A percentile compares a stretch with the other conserved stretches of the same genome.
Conservation (phyloP, 2,888 invertebrate species). For the Synergus japonicus region DNA sequence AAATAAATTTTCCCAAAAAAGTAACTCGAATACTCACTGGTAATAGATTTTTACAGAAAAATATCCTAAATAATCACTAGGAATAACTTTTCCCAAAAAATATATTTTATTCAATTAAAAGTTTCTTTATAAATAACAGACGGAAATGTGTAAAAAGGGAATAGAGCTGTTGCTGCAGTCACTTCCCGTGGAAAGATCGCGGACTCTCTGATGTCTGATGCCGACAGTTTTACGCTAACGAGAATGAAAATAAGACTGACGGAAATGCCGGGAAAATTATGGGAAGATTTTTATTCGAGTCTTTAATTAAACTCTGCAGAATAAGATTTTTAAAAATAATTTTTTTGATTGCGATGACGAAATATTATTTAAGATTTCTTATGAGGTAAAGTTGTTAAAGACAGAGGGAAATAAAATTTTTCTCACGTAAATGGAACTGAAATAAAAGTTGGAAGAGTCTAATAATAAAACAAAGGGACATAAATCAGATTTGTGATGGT, state of each 20-base stretch:
- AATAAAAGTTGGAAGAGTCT: background rate
- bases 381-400: background rate
- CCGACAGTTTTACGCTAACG: slow-evolving; percentile 28
- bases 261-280: slow-evolving; percentile 17
- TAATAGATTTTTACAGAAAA: background rate
- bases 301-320: background rate
- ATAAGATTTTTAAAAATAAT: background rate
- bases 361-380: background rate
- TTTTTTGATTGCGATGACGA: no score
- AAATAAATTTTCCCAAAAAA: no score
- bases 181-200: slow-evolving; percentile 34
- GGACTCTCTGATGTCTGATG: slow-evolving; percentile 9
- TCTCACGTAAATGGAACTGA: background rate
- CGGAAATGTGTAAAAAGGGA: slow-evolving; percentile 49
- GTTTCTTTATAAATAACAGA: slow-evolving; percentile 55
- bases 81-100: background rate
- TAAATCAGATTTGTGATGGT: background rate
- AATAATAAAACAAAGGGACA: background rate
- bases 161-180: background rate
- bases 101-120: no score
- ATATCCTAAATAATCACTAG: background rate
- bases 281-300: background rate
- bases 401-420: background rate
- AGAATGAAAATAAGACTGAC: slow-evolving; percentile 24
- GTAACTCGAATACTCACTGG: no score